Evolutionary conservation across 2,113 vertebrate species (phyloP).

Genomic region (Plestiodon gilberti): DNA sequence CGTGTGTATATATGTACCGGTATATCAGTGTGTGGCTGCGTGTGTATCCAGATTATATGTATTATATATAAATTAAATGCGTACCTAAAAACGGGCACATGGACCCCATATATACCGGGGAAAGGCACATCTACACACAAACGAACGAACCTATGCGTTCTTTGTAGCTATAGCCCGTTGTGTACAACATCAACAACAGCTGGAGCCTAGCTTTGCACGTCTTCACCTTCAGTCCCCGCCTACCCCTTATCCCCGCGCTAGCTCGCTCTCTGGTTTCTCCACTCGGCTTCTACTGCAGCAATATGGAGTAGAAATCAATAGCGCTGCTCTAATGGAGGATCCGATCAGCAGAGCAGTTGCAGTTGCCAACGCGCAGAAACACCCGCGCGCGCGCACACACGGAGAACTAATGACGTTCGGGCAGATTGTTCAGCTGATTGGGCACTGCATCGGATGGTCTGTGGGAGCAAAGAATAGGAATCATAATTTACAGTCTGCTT

Average conservation of each 20-base stretch:
- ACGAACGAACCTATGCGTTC: too few species aligned
- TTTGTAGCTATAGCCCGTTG: too few species aligned
- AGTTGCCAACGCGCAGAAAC: slow-evolving; percentile 54
- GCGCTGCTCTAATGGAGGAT: slow-evolving; percentile 77
- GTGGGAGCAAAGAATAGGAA: slow-evolving; percentile 77
- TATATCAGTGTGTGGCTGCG: too few species aligned
- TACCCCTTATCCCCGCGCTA: background rate
- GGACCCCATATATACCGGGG: too few species aligned
- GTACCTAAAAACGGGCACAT: too few species aligned
- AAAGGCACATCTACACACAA: too few species aligned
- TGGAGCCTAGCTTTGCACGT: background rate
- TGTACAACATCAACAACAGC: background rate
- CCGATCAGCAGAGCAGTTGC: slow-evolving; percentile 68
- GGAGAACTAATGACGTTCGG: slow-evolving; percentile 77
- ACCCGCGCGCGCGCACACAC: slow-evolving; percentile 28
- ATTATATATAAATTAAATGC: too few species aligned
- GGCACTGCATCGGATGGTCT: slow-evolving; percentile 86
- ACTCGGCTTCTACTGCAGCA: slow-evolving; percentile 53
- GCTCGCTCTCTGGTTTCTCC: background rate
- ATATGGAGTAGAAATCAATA: slow-evolving; percentile 79
- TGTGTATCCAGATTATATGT: background rate
- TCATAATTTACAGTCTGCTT: slow-evolving; percentile 65
- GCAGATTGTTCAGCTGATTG: slow-evolving; percentile 80
- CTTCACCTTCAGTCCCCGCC: background rate
- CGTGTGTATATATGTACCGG: background rate